Base-by-base conservation (phyloP, 2,113 vertebrate species). In the Aptenodytes patagonicus region DNA sequence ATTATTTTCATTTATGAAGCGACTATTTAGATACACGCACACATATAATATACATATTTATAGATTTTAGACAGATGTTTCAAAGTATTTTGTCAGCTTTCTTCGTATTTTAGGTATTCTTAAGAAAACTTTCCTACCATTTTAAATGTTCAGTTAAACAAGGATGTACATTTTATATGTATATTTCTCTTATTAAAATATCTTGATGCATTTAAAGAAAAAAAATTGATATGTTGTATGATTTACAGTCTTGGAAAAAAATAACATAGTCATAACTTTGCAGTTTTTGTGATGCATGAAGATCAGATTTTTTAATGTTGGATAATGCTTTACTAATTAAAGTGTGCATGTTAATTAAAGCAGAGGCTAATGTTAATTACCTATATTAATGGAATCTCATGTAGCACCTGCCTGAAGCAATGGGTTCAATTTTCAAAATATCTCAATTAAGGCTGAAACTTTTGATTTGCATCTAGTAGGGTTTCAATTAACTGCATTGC, bases 291-390 rank as follows among this genome's bases (percentile, higher is more conserved):
- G 98, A 98, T 98, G 98, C 98, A 98, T 98, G 98, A 99, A 99
- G 98, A 99, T 99, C 98, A 98, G 98, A 98, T 99, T 99, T 99
- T 99, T 98, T 98, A 98, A 98, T 99, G 98, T 99, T 98, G 98
- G 98, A 98, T 99, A 99, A 99, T 99, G 99, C 98, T 99, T 99
- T 99, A 98, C 98, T 99, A 99, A 99, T 99, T 99, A 99, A 99
- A 98, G 98, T 99, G 98, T 99, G 99, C 99, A 99, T 99, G 99
- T 99, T 99, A 99, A 99, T 99, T 99, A 99, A 99, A 99, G 98
- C 98, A 98, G 99, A 99, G 99, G 98, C 99, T 99, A 99, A 99
- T 99, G 99, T 99, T 99, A 99, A 99, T 99, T 99, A 99, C 99
- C 98, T 99, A 98, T 99, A 99, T 99, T 99, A 99, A 99, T 99